Evolutionary conservation across 2,888 invertebrate species (phyloP).

Genomic region (Cyclophora punctaria): DNA sequence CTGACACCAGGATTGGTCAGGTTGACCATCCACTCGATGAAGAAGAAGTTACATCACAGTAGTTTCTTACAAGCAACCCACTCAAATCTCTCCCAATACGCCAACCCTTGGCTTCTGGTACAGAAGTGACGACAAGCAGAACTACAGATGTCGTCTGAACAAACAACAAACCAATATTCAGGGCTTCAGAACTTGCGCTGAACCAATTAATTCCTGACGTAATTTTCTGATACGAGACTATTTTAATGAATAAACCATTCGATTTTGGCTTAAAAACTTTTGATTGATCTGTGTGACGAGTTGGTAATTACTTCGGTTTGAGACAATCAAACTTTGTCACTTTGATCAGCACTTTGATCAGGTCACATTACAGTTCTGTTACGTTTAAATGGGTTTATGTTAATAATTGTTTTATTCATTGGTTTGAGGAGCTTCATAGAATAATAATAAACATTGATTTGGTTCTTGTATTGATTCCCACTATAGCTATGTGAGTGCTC

Average conservation of each 20-base stretch:
- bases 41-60: no score
- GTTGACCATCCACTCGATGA: no score
- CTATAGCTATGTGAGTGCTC: no score
- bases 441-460: no score
- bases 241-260: conserved; percentile 30
- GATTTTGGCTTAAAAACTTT: conserved; percentile 35
- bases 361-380: conserved; percentile 7
- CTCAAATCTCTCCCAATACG: no score
- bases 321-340: conserved; percentile 32
- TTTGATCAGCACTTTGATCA: conserved; percentile 11
- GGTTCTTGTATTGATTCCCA: no score
- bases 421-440: no score
- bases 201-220: conserved; percentile 14
- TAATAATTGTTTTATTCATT: background rate
- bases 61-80: no score
- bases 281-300: conserved; percentile 31
- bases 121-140: conserved; percentile 4
- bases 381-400: background rate
- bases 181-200: conserved; percentile 4
- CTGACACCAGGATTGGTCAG: no score
- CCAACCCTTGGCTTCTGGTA: background rate
- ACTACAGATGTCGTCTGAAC: conserved; percentile 10
- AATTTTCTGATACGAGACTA: conserved; percentile 10
- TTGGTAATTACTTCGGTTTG: conserved; percentile 34
- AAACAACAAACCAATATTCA: conserved; percentile 10